Percentiles rank a stretch among this genome's conserved stretches.
phyloP scores from a whole-genome alignment of 2,797 vertebrate genomes.

The Paedocypris micromegethes region DNA sequence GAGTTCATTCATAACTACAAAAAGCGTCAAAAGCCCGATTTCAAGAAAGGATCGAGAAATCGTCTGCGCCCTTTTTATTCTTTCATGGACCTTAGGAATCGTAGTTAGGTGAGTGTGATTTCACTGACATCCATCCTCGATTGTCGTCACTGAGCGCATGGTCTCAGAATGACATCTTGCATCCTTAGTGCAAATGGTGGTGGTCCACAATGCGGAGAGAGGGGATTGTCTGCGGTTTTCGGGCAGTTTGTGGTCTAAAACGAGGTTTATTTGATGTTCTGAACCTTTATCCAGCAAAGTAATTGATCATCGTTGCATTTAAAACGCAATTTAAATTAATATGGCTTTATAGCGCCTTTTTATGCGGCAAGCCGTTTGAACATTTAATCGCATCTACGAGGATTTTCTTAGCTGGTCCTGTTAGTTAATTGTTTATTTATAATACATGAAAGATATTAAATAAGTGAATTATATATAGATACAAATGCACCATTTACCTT shows the following conservation, averaged over 20 bases:
- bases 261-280: background rate
- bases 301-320: background rate
- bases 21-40: conserved; percentile 65
- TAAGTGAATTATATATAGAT: too few species aligned
- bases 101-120: conserved; percentile 65
- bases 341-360: background rate
- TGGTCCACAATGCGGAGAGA: conserved; percentile 1
- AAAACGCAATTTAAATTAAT: background rate
- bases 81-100: conserved; percentile 59
- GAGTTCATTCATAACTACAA: conserved; percentile 90
- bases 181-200: background rate
- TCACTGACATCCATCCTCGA: conserved; percentile 42
- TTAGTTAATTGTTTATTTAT: too few species aligned
- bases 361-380: conserved; percentile 1
- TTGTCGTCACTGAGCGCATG: conserved; percentile 38
- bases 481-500: too few species aligned
- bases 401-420: too few species aligned
- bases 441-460: too few species aligned
- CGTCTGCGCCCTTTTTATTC: conserved; percentile 48
- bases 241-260: too few species aligned
- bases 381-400: background rate
- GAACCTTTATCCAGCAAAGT: background rate
- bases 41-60: conserved; percentile 58
- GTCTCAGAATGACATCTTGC: conserved; percentile 9
- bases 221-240: background rate